These are phyloP conservation scores for Ochotona curzoniae DNA, from an alignment of 2,113 vertebrate genomes.

Conservation along the genomic window DNA sequence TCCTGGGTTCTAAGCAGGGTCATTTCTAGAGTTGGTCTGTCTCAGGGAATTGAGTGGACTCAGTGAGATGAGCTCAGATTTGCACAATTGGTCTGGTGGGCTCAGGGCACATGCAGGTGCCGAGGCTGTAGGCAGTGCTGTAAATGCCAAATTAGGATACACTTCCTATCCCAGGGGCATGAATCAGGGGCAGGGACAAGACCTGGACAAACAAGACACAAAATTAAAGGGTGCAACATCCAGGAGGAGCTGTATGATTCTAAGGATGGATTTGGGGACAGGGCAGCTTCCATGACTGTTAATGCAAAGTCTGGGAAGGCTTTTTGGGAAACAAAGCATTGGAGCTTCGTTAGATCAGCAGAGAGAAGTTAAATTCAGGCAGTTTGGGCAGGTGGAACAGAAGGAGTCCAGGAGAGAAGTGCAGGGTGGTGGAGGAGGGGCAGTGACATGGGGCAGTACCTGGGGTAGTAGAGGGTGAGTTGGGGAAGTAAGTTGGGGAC, in stretches of 20 bases:
- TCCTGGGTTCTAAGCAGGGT: not conserved
- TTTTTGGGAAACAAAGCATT: not conserved
- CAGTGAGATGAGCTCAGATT: not conserved
- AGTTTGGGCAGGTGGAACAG: not conserved
- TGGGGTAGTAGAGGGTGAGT: not conserved
- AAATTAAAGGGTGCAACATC: not conserved
- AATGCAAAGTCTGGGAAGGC: not conserved
- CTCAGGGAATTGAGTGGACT: too few relatives aligned
- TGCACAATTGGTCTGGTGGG: too few relatives aligned
- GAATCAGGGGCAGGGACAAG: not conserved
- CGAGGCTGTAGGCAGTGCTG: not conserved
- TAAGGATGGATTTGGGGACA: too few relatives aligned
- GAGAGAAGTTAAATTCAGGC: not conserved
- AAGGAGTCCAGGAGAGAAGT: too few relatives aligned
- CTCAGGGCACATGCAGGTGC: not conserved
- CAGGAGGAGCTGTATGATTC: not conserved
- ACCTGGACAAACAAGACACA: not conserved
- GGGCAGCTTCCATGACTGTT: not conserved
- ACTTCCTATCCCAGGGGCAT: not conserved
- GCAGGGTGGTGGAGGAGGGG: too few relatives aligned
- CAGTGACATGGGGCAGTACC: not conserved
- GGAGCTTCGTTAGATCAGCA: not conserved
- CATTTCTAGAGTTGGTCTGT: not conserved
- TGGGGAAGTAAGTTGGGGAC: not conserved
- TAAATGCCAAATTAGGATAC: not conserved